Conservation (phyloP, 1,140 invertebrate species). For the Homarus americanus region DNA sequence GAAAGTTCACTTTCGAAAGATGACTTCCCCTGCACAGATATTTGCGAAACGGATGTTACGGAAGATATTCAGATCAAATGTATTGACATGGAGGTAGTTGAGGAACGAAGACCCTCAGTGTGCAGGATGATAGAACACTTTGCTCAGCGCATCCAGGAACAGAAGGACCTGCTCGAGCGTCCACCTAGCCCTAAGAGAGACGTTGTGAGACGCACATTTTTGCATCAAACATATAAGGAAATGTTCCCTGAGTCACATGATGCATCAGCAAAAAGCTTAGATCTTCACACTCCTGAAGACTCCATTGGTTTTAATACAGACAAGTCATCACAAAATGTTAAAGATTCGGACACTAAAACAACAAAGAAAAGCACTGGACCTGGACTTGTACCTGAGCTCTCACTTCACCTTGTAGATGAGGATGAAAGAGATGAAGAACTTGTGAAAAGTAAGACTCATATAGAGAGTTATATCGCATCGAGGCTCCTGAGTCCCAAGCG, state of each 20-base stretch:
- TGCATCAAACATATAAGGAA: not conserved
- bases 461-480: not conserved
- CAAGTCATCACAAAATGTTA: not conserved
- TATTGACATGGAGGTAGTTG: not conserved
- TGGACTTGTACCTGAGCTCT: not conserved
- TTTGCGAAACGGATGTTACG: not conserved
- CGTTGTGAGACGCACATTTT: not conserved
- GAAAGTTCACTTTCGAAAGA: not conserved
- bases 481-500: not conserved
- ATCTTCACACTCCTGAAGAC: not conserved
- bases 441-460: not conserved
- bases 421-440: not conserved
- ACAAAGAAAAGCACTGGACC: not conserved
- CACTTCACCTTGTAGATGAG: not conserved
- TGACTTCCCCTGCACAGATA: not conserved
- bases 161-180: slow-evolving; percentile 4
- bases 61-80: not conserved
- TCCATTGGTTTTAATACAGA: not conserved
- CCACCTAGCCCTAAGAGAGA: not conserved
- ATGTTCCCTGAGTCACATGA: not conserved
- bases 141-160: slow-evolving; percentile 51
- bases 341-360: not conserved
- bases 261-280: not conserved
- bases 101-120: slow-evolving; percentile 16
- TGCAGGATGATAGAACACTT: slow-evolving; percentile 61